These are phyloP conservation scores for Biston betularia DNA, from an alignment of 2,888 invertebrate genomes.

Conservation along the genomic window DNA sequence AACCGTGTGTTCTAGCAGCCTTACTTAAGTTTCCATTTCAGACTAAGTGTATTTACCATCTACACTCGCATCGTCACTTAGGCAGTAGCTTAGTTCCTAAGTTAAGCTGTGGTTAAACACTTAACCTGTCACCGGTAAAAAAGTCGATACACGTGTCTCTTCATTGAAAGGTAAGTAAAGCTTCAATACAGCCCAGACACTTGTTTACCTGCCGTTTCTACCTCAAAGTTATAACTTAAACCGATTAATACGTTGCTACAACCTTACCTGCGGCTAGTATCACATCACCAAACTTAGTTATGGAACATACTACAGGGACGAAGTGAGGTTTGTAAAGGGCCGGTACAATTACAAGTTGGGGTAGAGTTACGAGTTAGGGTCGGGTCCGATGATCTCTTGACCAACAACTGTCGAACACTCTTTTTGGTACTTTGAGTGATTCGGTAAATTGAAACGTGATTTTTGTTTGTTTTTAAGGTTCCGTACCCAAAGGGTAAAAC, in stretches of 20 bases:
- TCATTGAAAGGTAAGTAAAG: not conserved
- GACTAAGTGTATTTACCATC: no score
- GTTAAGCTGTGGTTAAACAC: no score
- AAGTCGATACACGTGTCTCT: conserved; percentile 5
- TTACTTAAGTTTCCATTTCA: no score
- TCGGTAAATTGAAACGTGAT: not conserved
- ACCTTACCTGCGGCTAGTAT: conserved; percentile 39
- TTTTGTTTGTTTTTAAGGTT: no score
- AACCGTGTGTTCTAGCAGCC: no score
- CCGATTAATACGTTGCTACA: conserved; percentile 43
- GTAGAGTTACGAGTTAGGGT: conserved; percentile 4
- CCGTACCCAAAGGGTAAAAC: no score
- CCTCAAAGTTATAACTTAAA: conserved; percentile 29
- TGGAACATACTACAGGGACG: conserved; percentile 14
- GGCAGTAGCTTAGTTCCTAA: no score
- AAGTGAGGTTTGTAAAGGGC: conserved; percentile 4
- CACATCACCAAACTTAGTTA: conserved; percentile 43
- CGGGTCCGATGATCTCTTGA: conserved; percentile 5
- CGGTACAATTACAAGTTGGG: conserved; percentile 15
- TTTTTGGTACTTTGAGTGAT: conserved; percentile 10
- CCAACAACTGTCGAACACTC: not conserved
- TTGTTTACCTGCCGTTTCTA: conserved; percentile 15
- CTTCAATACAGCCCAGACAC: conserved; percentile 1
- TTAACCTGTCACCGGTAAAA: no score
- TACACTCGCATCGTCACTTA: no score